Base-by-base conservation (phyloP, 2,888 invertebrate species). In the Leucophora obtusa region DNA sequence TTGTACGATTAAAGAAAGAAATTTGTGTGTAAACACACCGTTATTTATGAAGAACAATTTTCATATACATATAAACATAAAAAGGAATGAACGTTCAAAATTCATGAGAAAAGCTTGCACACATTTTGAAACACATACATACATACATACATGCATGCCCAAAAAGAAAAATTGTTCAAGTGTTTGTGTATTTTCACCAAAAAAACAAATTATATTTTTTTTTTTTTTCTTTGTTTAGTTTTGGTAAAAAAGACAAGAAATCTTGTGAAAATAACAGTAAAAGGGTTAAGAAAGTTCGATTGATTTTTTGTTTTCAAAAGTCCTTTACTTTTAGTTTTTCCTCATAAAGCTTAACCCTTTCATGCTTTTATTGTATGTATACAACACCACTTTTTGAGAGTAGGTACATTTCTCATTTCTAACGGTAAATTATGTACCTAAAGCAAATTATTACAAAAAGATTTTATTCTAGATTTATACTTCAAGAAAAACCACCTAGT, bases 21-120 rank as follows among this genome's bases (percentile, higher is more conserved):
- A 47, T 47, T 18, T 21, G 24, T 21, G n/a, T 60, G 47, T 47
- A 60, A 59, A 47, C 43, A 60, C 47, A 21, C 21, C 60, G 63
- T 59, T 76, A 76, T 76, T 69, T 76, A 62, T 75, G 76, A 69
- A 63, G 62, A 63, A 63, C 70, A 50, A 24, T 21, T 60, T 66
- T 74, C 54, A 66, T 66, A 38, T 38, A 38, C 8, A 38, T 11
- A 10, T 11, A 38, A 38, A 38, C 2, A 38, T 38, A 38, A 38
- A 7, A 38, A 38, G 14, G 38, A 38, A 38, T 11, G 11, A 38
- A 11, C 1, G 38, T 11, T 11, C 10, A 38, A 11, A 38, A 38
- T 38, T 38, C 14, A 38, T 2, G 38, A 11, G 38, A 38, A 38
- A 38, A 38, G 11, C 38, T 38, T 11, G 11, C 14, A 38, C 14